A percentile compares a stretch with the other conserved stretches of the same genome.
Evolutionary conservation across 2,797 vertebrate species (phyloP).

Genomic region (Chanos chanos): DNA sequence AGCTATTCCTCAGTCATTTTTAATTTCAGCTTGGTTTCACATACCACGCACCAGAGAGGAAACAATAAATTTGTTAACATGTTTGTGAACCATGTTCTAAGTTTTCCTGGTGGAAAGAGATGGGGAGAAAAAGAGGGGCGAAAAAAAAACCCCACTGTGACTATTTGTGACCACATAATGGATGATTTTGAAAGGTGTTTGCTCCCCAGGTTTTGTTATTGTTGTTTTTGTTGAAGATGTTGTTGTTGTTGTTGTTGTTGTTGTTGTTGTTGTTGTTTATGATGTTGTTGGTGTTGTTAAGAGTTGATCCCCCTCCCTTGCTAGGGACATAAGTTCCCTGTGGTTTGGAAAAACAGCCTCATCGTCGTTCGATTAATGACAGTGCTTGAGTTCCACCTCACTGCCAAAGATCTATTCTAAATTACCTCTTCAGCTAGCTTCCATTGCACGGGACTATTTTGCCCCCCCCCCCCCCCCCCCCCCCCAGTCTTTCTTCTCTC

Average conservation of each 20-base stretch:
- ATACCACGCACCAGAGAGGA: no score
- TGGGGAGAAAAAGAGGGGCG: conserved; percentile 1
- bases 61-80: no score
- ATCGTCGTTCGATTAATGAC: conserved; percentile 43
- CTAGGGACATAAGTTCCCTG: conserved; percentile 46
- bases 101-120: no score
- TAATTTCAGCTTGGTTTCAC: no score
- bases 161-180: conserved; percentile 31
- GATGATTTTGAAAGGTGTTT: conserved; percentile 36
- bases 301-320: conserved; percentile 31
- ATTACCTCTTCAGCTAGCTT: conserved; percentile 29
- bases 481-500: conserved; percentile 3
- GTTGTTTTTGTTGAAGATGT: conserved; percentile 31
- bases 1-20: no score
- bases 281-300: conserved; percentile 11
- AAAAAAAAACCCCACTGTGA: conserved; percentile 10
- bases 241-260: conserved; percentile 3
- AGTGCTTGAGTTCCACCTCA: conserved; percentile 31
- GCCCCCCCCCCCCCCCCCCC: no score
- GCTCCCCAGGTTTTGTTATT: conserved; percentile 29
- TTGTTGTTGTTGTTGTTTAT: conserved; percentile 41
- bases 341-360: conserved; percentile 41
- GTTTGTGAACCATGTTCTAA: no score
- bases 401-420: conserved; percentile 28
- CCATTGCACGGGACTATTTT: not conserved